Base-by-base conservation (phyloP, 2,888 invertebrate genomes). In the Pterostichus niger region DNA sequence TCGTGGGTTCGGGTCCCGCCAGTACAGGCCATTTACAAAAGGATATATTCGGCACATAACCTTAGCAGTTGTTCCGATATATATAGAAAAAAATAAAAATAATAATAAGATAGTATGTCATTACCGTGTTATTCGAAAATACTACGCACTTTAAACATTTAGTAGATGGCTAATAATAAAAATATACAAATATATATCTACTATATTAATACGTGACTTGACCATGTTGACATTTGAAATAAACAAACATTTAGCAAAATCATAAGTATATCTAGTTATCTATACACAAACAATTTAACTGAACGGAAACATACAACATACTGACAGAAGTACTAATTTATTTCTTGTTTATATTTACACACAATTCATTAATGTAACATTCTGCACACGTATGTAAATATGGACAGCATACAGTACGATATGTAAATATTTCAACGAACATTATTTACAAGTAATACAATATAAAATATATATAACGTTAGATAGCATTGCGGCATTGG, bases 261-360 rank as follows among this genome's bases (percentile, higher is more conserved):
- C 24, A 24, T 24, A 24, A 24, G 2, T 1, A 24, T 24, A 3
- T 24, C 24, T 24, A 24, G 1, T 1, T 24, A 24, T 24, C 24
- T 24, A 24, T 24, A 24, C 24, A 24, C 24, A 24, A 24, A 24
- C 24, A 24, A 24, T 24, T 24, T 24, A 24, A 24, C 24, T 24
- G 24, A 24, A 44, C 44, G 1, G 11, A 44, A 44, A 44, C 44
- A 44, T 44, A 44, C 7, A 44, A 44, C 44, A 44, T 49, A n/a
- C 13, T 9, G 9, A 49, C 49, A 49, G 13, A 49, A 6, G 9
- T 17, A 59, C 9, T 59, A 24, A 59, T 31, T 59, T 31, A 54
- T 54, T 15, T 7, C 59, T 59, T 40, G 35, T 64, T 64, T 64
- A 64, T 56, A 13, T 64, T 64, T 64, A 15, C 40, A 40, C 35